Evolutionary conservation across 2,113 vertebrate genomes (phyloP), one percentile per base, ranked within the genome.

Genomic region (Elanus axillaris): DNA sequence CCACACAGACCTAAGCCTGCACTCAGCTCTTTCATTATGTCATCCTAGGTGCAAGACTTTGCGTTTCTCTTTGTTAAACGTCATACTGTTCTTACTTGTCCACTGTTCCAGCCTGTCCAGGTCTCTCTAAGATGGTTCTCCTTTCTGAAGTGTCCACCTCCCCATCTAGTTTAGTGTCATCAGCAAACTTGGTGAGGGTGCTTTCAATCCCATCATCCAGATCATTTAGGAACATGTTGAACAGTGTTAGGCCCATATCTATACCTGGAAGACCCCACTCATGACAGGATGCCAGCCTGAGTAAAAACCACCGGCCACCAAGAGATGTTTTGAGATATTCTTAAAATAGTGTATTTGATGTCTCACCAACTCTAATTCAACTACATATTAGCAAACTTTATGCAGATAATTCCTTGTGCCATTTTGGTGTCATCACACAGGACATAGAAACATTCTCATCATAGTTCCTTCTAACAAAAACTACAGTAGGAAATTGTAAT

Each of bases 21-120:
- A 55, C 23, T 1, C 2, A 12, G 15, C 25, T 50, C 73, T n/a
- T 36, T 2, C 16, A 11, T 45, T 73, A 29, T 3, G 15, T 1
- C 9, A 10, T 5, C 26, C 31, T 36, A 89, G 3, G 10, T 29
- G 6, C 29, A 64, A 20, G 18, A 80, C 68, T 63, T 31, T 4
- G 25, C 25, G 20, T 17, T 4, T 40, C 19, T 32, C n/a, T 55
- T 42, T 13, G 6, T 59, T 52, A 9, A 67, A 23, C 16, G 25
- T 59, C 58, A 55, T 4, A 27, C 6, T 20, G 10, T 27, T 76
- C 40, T 50, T 42, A 9, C n/a, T 15, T 36, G 38, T 32, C 26
- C 36, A 4, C 19, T 50, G 12, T 68, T 56, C 3, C 29, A 90
- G 25, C 20, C 18, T 43, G 12, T 8, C 36, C 56, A 53, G 7